These are phyloP conservation scores for Synanthedon andrenaeformis DNA, from an alignment of 2,888 invertebrate species.

Conservation along the genomic window DNA sequence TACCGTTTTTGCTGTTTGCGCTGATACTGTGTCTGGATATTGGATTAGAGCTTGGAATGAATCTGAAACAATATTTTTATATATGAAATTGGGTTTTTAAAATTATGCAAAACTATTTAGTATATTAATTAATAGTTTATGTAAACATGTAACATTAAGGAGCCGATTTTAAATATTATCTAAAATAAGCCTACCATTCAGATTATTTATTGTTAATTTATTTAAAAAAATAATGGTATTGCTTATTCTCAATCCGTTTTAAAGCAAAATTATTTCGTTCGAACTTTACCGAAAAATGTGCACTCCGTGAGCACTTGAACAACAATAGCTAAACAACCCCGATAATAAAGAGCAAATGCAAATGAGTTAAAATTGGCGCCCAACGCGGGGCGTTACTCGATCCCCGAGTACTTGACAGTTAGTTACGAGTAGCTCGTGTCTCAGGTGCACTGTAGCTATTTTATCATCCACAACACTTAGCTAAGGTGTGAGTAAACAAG, in stretches of 20 bases:
- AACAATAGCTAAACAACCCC: no score
- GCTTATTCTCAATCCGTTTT: not conserved
- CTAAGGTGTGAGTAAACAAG: slow-evolving; percentile 43
- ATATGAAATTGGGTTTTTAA: slow-evolving; percentile 7
- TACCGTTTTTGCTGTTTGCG: slow-evolving; percentile 96
- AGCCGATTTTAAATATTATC: not conserved
- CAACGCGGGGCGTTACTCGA: slow-evolving; percentile 23
- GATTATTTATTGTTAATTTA: not conserved
- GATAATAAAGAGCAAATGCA: slow-evolving; percentile 17
- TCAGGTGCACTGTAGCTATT: slow-evolving; percentile 55
- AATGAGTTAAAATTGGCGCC: slow-evolving; percentile 47
- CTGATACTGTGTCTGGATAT: slow-evolving; percentile 96
- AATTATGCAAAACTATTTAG: not conserved
- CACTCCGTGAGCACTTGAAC: no score
- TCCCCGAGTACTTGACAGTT: slow-evolving; percentile 31
- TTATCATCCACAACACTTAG: slow-evolving; percentile 48
- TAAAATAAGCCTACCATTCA: no score
- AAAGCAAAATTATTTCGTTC: not conserved
- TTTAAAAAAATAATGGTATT: no score
- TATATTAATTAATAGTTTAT: not conserved
- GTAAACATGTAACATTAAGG: not conserved
- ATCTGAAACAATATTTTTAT: slow-evolving; percentile 72
- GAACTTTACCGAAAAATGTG: not conserved
- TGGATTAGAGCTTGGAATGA: slow-evolving; percentile 99
- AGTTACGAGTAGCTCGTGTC: slow-evolving; percentile 22